phyloP scores from a whole-genome alignment of 1,140 invertebrate genomes.

The Limonius californicus region DNA sequence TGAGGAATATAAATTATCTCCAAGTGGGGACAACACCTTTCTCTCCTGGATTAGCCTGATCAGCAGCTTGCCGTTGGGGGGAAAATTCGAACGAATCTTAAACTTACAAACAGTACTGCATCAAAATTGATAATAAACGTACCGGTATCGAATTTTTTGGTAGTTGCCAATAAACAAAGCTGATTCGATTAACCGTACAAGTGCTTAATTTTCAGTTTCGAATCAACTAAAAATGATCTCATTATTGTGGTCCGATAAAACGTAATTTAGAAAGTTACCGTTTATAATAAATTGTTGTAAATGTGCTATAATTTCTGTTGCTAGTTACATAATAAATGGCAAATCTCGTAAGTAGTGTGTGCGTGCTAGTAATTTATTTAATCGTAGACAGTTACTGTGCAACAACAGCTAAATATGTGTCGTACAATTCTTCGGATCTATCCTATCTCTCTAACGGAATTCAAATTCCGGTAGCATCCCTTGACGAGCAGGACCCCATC shows the following conservation, averaged over 20 bases:
- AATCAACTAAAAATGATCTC: neutral
- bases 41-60: neutral
- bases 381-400: neutral
- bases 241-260: neutral
- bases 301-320: too few species aligned
- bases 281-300: neutral
- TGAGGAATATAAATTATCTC: neutral
- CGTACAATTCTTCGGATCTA: constrained; percentile 43
- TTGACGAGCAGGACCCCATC: constrained; percentile 22
- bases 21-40: neutral
- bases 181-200: too few species aligned
- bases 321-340: neutral
- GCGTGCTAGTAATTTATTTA: neutral
- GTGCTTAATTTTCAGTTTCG: too few species aligned
- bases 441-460: constrained; percentile 44
- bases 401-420: constrained; percentile 20
- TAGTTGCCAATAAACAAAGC: too few species aligned
- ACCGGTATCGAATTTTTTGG: too few species aligned
- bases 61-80: neutral
- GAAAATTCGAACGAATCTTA: neutral
- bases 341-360: neutral
- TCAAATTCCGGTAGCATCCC: constrained; percentile 38
- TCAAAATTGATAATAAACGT: neutral
- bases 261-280: neutral
- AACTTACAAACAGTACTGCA: neutral